A percentile compares a stretch with the other conserved stretches of the same genome.
phyloP scores from a whole-genome alignment of 2,113 vertebrate species.

The Chamaetylas fuelleborni region DNA sequence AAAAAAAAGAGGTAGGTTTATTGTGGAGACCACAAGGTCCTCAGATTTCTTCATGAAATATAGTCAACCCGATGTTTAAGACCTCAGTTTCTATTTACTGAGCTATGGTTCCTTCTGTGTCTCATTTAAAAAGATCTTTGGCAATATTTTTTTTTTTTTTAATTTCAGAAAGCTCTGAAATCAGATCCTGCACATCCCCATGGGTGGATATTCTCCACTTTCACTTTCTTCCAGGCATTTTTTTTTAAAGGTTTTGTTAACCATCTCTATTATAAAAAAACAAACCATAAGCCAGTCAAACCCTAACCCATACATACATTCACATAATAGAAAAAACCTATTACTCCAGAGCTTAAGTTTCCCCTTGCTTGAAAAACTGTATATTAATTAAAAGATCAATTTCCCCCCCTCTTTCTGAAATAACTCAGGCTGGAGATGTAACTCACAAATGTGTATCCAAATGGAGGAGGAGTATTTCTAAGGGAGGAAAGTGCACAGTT shows the following conservation, averaged over 20 bases:
- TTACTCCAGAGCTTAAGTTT: not conserved
- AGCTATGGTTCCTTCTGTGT: not conserved
- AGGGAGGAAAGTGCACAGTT: not conserved
- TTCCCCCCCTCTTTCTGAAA: not conserved
- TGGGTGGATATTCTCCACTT: not conserved
- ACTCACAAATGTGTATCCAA: not conserved
- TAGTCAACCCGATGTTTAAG: rapidly evolving
- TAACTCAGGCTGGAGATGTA: not conserved
- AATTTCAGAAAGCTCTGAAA: not conserved
- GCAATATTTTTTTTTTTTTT: not conserved
- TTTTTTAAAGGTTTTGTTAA: not conserved
- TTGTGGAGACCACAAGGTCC: not conserved
- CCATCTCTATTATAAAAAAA: not conserved
- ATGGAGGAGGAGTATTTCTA: not conserved
- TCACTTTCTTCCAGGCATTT: not conserved
- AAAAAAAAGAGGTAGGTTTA: not conserved
- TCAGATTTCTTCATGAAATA: not conserved
- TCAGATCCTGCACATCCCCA: not conserved
- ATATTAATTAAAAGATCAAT: not conserved
- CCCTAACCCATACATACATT: not conserved
- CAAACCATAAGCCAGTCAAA: not conserved
- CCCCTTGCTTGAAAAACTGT: not conserved
- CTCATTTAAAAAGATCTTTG: not conserved
- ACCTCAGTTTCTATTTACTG: not conserved
- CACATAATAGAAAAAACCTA: not conserved